These are phyloP conservation scores for Heterochromis multidens DNA, from an alignment of 2,113 vertebrate genomes.

Conservation along the genomic window DNA sequence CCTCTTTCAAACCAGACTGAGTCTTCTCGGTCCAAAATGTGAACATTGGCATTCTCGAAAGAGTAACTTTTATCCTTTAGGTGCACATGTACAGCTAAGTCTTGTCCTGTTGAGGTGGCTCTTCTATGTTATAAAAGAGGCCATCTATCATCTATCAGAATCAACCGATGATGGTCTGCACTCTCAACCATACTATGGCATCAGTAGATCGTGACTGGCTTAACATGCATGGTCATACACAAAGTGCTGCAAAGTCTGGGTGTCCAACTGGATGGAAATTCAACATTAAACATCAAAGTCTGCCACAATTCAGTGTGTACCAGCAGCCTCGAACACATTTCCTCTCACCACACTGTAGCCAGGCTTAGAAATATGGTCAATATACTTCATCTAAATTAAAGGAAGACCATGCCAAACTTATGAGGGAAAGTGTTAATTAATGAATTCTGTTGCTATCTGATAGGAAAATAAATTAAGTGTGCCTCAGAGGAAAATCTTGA, in stretches of 20 bases:
- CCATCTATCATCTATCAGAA: too few species aligned
- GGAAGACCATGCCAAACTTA: background rate
- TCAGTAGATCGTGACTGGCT: background rate
- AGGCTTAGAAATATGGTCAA: background rate
- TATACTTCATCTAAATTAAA: background rate
- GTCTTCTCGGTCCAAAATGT: too few species aligned
- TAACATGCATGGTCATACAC: background rate
- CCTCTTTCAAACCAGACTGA: too few species aligned
- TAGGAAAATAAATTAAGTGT: background rate
- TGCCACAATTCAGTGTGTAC: background rate
- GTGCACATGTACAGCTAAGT: too few species aligned
- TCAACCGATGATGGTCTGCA: background rate
- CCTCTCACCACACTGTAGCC: background rate
- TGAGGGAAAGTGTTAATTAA: background rate
- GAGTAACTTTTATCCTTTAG: too few species aligned
- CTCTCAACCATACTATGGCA: background rate
- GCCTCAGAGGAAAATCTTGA: too few species aligned
- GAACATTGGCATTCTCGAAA: too few species aligned
- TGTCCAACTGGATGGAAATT: background rate
- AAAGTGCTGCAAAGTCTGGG: background rate
- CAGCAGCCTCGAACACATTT: background rate
- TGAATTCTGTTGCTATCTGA: background rate
- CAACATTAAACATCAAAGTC: constrained; percentile 7
- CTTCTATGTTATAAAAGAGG: too few species aligned
- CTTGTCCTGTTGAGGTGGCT: too few species aligned